A percentile compares a stretch with the other conserved stretches of the same genome.
Evolutionary conservation across 1,140 invertebrate species (phyloP).

Genomic region (Drosophila erecta): DNA sequence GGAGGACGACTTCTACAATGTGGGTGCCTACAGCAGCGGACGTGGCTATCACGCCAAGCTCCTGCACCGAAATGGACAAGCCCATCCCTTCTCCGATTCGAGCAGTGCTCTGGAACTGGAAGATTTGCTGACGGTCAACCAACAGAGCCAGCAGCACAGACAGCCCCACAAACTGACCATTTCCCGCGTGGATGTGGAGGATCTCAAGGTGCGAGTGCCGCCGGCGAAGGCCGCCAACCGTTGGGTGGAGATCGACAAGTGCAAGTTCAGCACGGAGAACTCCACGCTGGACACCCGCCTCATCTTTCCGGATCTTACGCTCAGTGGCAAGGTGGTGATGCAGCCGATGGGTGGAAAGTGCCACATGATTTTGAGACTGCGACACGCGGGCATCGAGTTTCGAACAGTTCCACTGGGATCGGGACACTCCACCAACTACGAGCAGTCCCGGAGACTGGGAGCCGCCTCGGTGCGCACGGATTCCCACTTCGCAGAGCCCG

Average conservation of each 20-base stretch:
- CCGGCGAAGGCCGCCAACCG: slow-evolving; percentile 81
- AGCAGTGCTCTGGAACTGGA: slow-evolving; percentile 60
- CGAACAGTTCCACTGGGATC: slow-evolving; percentile 84
- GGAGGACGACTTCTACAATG: slow-evolving; percentile 78
- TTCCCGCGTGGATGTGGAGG: slow-evolving; percentile 80
- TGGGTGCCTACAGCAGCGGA: slow-evolving; percentile 34
- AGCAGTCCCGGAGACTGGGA: slow-evolving; percentile 85
- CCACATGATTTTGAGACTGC: slow-evolving; percentile 91
- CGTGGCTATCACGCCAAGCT: slow-evolving; percentile 73
- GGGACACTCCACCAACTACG: slow-evolving; percentile 33
- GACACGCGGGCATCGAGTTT: slow-evolving; percentile 91
- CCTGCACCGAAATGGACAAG: slow-evolving; percentile 53
- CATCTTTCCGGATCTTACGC: slow-evolving; percentile 91
- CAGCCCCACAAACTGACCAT: slow-evolving; percentile 75
- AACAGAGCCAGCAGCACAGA: slow-evolving; percentile 43
- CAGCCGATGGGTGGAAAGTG: slow-evolving; percentile 87
- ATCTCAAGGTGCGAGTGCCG: slow-evolving; percentile 88
- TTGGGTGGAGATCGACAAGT: slow-evolving; percentile 90
- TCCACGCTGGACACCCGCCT: slow-evolving; percentile 90
- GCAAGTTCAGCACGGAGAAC: slow-evolving; percentile 89
- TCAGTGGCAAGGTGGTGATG: slow-evolving; percentile 90
- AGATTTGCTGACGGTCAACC: slow-evolving; percentile 57
- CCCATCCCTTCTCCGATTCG: slow-evolving; percentile 38
- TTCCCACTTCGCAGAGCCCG: slow-evolving; percentile 92
- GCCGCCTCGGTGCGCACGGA: slow-evolving; percentile 91